Evolutionary conservation across 2,113 vertebrate species (phyloP).

Genomic region (Collichthys lucidus): DNA sequence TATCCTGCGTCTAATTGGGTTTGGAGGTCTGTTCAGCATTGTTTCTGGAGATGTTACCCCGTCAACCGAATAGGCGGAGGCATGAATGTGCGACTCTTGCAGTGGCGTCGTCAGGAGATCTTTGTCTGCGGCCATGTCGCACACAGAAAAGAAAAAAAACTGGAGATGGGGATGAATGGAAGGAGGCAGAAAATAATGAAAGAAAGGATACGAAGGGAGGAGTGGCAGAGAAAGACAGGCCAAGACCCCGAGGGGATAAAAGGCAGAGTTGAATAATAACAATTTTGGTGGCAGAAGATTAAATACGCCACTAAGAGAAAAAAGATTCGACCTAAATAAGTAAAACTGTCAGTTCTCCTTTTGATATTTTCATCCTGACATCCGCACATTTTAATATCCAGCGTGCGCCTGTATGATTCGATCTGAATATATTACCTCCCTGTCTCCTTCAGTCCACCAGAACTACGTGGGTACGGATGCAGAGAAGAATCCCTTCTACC

Average conservation of each 20-base stretch:
- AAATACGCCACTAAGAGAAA: neutral
- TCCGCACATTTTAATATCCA: neutral
- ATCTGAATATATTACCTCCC: neutral
- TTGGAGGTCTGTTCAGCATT: constrained; percentile 64
- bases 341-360: neutral
- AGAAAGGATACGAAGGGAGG: neutral
- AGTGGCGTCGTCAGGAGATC: constrained; percentile 8
- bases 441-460: constrained; percentile 90
- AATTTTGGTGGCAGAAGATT: neutral
- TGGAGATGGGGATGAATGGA: neutral
- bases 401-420: neutral
- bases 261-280: neutral
- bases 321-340: neutral
- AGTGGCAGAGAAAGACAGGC: neutral
- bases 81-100: constrained; percentile 58
- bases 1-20: constrained; percentile 72
- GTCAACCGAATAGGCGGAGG: constrained; percentile 52
- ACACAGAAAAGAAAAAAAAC: neutral
- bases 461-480: constrained; percentile 96
- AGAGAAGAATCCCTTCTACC: constrained; percentile 97
- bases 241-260: constrained; percentile 5
- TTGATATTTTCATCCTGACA: neutral
- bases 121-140: constrained; percentile 10
- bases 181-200: constrained; percentile 2
- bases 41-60: constrained; percentile 58